Percentiles rank a stretch among this genome's conserved stretches.
Conservation (phyloP, 2,797 vertebrate species). For the Chiloscyllium punctatum region DNA sequence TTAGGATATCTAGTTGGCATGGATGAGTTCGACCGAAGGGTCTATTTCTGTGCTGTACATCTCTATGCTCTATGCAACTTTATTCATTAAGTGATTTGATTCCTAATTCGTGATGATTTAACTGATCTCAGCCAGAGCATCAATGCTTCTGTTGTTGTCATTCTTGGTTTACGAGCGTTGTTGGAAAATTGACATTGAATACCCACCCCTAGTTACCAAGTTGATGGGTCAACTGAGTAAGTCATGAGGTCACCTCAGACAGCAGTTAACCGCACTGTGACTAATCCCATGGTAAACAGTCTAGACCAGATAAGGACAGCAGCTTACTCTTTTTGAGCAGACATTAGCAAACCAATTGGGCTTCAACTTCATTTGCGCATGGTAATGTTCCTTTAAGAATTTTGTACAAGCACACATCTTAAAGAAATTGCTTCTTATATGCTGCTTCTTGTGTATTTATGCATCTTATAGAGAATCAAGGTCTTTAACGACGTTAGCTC, state of each 20-base stretch:
- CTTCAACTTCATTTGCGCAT: neutral
- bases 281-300: neutral
- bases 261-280: neutral
- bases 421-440: neutral
- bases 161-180: neutral
- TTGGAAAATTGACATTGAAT: neutral
- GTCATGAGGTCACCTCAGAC: neutral
- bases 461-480: neutral
- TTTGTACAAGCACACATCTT: too few relatives aligned
- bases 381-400: neutral
- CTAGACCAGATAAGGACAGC: neutral
- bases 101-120: neutral
- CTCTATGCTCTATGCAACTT: neutral
- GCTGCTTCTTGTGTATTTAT: neutral
- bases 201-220: neutral
- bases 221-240: neutral
- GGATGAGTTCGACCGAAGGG: too few relatives aligned
- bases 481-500: neutral
- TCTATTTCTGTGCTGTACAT: too few relatives aligned
- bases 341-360: neutral
- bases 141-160: neutral
- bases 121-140: neutral
- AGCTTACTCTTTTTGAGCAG: neutral
- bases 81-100: neutral
- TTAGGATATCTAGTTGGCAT: too few relatives aligned